These are phyloP conservation scores for Hydractinia echinata DNA, from an alignment of 30 jellyfish, hydroid and myxozoan species.

Conservation along the genomic window DNA sequence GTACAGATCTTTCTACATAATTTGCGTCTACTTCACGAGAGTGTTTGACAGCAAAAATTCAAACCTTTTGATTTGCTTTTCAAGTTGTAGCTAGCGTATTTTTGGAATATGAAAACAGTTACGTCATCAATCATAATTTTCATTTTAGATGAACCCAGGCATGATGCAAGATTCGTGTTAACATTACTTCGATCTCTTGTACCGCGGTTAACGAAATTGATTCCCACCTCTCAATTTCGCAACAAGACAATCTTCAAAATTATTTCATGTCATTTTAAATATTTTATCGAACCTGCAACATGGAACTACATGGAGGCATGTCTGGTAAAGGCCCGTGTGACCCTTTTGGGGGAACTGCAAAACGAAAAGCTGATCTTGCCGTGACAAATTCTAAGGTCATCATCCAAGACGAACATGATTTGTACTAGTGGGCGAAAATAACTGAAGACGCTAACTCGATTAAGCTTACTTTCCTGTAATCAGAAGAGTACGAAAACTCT, in stretches of 20 bases:
- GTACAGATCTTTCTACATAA: too few relatives aligned
- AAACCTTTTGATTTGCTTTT: too few relatives aligned
- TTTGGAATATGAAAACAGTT: too few relatives aligned
- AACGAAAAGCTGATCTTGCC: conserved; percentile 22
- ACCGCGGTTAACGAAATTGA: not conserved
- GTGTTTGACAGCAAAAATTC: too few relatives aligned
- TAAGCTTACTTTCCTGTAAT: not conserved
- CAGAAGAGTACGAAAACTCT: not conserved
- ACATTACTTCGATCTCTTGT: not conserved
- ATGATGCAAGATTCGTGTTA: conserved; percentile 4
- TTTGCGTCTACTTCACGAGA: too few relatives aligned
- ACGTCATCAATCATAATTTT: not conserved
- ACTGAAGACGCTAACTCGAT: not conserved
- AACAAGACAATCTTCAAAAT: conserved; percentile 19
- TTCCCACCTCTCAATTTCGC: conserved; percentile 19
- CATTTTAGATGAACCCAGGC: conserved; percentile 16
- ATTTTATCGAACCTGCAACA: not conserved
- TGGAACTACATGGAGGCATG: not conserved
- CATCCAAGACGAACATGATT: conserved; percentile 5
- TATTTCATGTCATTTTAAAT: conserved; percentile 8
- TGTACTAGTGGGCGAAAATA: not conserved
- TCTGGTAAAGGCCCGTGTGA: conserved; percentile 9
- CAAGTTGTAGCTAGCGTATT: too few relatives aligned
- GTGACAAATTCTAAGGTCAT: conserved; percentile 5
- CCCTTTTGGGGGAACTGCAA: conserved; percentile 28